Conservation (phyloP, 1,140 invertebrate species). For the Trypoxylus dichotomus region DNA sequence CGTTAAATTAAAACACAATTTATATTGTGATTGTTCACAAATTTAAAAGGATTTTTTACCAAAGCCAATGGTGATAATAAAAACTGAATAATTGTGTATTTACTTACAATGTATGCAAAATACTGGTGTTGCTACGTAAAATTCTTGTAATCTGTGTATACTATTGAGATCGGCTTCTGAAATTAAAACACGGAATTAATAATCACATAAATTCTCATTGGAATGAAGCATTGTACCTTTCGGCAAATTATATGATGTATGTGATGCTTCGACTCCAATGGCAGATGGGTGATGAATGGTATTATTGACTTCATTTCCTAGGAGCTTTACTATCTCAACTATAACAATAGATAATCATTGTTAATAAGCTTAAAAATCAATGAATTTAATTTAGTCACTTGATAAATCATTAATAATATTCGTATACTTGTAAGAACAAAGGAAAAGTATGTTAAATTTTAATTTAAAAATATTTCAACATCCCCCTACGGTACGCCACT, state of each 20-base stretch:
- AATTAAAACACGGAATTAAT: conserved; percentile 14
- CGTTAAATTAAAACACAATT: too few species aligned
- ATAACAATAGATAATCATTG: conserved; percentile 34
- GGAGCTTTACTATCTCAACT: conserved; percentile 46
- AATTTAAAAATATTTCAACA: background rate
- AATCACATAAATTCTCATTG: background rate
- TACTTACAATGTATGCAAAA: conserved; percentile 60
- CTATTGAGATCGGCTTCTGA: conserved; percentile 33
- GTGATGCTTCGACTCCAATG: conserved; percentile 42
- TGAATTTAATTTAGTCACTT: too few species aligned
- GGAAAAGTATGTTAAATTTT: too few species aligned
- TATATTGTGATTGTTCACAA: too few species aligned
- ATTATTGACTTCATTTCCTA: conserved; percentile 46
- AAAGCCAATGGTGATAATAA: conserved; percentile 19
- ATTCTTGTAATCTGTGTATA: conserved; percentile 44
- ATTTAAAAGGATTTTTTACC: conserved; percentile 22
- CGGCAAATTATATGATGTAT: background rate
- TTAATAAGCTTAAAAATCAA: background rate
- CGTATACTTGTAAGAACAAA: too few species aligned
- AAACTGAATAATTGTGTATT: too few species aligned
- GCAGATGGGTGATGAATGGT: conserved; percentile 48
- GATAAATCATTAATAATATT: too few species aligned
- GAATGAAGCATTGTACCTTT: background rate
- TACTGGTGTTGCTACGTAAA: conserved; percentile 58
- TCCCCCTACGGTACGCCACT: background rate